Evolutionary conservation across 2,797 vertebrate genomes (phyloP).

Genomic region (Spatula clypeata): DNA sequence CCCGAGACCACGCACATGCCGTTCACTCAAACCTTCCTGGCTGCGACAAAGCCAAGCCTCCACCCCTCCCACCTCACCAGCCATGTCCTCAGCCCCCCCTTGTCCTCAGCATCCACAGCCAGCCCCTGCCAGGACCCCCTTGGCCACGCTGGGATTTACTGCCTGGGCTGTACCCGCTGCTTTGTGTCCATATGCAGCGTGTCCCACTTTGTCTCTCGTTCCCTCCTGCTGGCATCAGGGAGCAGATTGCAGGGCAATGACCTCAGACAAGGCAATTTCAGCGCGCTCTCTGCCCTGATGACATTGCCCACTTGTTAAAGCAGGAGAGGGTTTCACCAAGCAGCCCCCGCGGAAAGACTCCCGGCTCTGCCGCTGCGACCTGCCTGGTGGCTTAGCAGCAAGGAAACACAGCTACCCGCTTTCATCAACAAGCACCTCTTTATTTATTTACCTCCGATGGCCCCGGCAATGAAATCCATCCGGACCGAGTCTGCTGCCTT

Average conservation of each 20-base stretch:
- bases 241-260: not conserved
- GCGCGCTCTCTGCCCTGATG: not conserved
- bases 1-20: not conserved
- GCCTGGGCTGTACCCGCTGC: rapidly evolving
- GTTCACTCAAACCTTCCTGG: not conserved
- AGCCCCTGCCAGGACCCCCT: not conserved
- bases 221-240: not conserved
- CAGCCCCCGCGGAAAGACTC: not conserved
- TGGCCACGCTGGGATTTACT: rapidly evolving
- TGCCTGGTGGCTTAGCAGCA: not conserved
- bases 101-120: not conserved
- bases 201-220: not conserved
- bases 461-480: conserved; percentile 87
- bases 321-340: not conserved
- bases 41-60: not conserved
- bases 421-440: not conserved
- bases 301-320: not conserved
- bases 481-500: conserved; percentile 22
- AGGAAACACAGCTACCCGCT: not conserved
- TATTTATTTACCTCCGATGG: conserved; percentile 83
- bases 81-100: not conserved
- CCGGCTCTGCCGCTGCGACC: not conserved
- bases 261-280: not conserved
- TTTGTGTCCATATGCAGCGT: not conserved
- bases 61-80: not conserved